Evolutionary conservation across 1,140 invertebrate genomes (phyloP).

Genomic region (Platyura marginata): DNA sequence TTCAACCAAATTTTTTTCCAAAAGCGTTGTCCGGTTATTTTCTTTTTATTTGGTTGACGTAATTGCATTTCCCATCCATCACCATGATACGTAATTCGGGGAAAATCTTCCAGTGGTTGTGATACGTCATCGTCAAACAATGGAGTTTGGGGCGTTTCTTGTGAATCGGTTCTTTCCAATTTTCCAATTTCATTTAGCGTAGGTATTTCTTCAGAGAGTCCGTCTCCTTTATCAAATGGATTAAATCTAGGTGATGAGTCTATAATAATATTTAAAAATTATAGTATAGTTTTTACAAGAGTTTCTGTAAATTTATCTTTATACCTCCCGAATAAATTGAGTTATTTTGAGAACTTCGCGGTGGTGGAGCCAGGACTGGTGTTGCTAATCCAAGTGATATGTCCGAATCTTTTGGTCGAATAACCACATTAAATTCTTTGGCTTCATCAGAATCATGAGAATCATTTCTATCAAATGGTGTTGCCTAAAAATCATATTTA

Average conservation of each 20-base stretch:
- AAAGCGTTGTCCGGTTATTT: conserved; percentile 87
- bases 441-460: conserved; percentile 62
- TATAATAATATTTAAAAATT: too few relatives aligned
- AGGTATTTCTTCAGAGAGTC: conserved; percentile 26
- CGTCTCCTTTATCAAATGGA: conserved; percentile 61
- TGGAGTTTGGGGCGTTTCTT: conserved; percentile 74
- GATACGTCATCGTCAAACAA: conserved; percentile 90
- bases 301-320: neutral
- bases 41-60: conserved; percentile 93
- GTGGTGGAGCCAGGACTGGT: conserved; percentile 57
- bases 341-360: conserved; percentile 31
- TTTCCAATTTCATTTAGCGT: conserved; percentile 10
- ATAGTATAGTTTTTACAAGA: too few relatives aligned
- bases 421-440: conserved; percentile 24
- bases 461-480: conserved; percentile 34
- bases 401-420: conserved; percentile 38
- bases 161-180: conserved; percentile 35
- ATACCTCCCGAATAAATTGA: conserved; percentile 15
- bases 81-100: conserved; percentile 53
- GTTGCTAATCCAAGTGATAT: conserved; percentile 27
- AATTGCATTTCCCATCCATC: conserved; percentile 97
- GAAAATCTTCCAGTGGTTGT: conserved; percentile 83
- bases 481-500: conserved; percentile 22
- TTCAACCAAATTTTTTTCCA: conserved; percentile 95
- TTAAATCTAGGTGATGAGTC: conserved; percentile 42